Conservation (phyloP, 2,888 invertebrate species). For the Furcula furcula region DNA sequence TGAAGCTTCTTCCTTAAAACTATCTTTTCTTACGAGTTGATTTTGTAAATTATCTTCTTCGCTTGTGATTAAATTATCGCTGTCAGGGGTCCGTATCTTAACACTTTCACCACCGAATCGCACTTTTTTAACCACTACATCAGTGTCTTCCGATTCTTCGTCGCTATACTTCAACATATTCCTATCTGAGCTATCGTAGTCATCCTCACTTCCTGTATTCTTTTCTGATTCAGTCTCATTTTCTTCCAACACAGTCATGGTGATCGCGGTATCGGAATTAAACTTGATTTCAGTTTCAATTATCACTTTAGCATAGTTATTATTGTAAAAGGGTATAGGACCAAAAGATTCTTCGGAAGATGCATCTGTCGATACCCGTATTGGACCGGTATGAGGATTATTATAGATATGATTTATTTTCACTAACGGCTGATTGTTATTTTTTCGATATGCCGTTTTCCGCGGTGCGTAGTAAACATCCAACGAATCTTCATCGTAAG, state of each 20-base stretch:
- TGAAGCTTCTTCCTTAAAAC: slow-evolving; percentile 40
- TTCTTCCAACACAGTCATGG: slow-evolving; percentile 92
- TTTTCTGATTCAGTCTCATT: slow-evolving; percentile 74
- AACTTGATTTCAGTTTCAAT: slow-evolving; percentile 92
- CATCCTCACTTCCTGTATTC: slow-evolving; percentile 69
- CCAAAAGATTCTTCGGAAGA: slow-evolving; percentile 84
- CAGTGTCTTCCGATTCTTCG: slow-evolving; percentile 82
- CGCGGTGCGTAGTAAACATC: slow-evolving; percentile 73
- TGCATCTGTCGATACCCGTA: slow-evolving; percentile 63
- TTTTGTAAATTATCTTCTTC: slow-evolving; percentile 70
- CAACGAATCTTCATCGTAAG: slow-evolving; percentile 71
- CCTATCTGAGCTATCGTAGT: slow-evolving; percentile 68
- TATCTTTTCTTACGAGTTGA: slow-evolving; percentile 33
- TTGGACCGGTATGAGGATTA: slow-evolving; percentile 46
- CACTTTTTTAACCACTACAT: slow-evolving; percentile 84
- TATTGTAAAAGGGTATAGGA: slow-evolving; percentile 56
- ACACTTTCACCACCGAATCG: slow-evolving; percentile 94
- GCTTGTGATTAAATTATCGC: slow-evolving; percentile 85
- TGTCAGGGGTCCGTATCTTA: slow-evolving; percentile 92
- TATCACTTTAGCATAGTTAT: slow-evolving; percentile 85
- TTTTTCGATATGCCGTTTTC: slow-evolving; percentile 46
- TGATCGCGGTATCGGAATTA: slow-evolving; percentile 89
- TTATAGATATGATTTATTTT: slow-evolving; percentile 64
- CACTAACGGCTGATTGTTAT: slow-evolving; percentile 52
- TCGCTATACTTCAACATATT: slow-evolving; percentile 83